A percentile compares a stretch with the other conserved stretches of the same genome.
Evolutionary conservation across 2,797 vertebrate species (phyloP).

Genomic region (Pangasius mekongensis): DNA sequence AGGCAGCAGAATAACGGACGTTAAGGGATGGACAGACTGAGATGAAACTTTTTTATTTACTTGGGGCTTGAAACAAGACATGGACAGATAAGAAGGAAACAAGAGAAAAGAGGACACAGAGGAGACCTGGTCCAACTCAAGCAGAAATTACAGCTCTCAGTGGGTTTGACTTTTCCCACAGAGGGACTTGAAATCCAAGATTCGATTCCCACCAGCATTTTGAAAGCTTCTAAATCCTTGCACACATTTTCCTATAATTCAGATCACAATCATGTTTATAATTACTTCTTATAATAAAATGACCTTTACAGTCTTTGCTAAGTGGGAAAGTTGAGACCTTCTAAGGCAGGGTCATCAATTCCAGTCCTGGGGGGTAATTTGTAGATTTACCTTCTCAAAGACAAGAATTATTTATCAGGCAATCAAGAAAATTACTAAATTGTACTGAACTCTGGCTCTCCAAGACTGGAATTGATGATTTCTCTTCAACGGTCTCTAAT

Average conservation of each 20-base stretch:
- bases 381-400: background rate
- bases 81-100: conserved; percentile 44
- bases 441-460: background rate
- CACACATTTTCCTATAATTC: background rate
- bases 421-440: background rate
- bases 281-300: conserved; percentile 13
- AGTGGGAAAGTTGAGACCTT: conserved; percentile 4
- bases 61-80: conserved; percentile 12
- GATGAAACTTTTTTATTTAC: conserved; percentile 69
- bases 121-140: conserved; percentile 67
- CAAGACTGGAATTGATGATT: conserved; percentile 1
- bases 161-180: conserved; percentile 78
- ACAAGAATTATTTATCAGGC: background rate
- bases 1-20: conserved; percentile 76
- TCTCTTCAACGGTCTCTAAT: background rate
- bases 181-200: conserved; percentile 79
- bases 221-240: conserved; percentile 6
- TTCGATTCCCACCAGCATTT: conserved; percentile 52
- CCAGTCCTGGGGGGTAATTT: background rate
- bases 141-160: conserved; percentile 68
- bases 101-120: conserved; percentile 67
- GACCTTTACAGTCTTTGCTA: background rate
- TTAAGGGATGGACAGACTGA: conserved; percentile 75
- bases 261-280: conserved; percentile 20
- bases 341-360: background rate